These are phyloP conservation scores for Penelope pileata DNA, from an alignment of 2,113 vertebrate genomes.

Conservation along the genomic window DNA sequence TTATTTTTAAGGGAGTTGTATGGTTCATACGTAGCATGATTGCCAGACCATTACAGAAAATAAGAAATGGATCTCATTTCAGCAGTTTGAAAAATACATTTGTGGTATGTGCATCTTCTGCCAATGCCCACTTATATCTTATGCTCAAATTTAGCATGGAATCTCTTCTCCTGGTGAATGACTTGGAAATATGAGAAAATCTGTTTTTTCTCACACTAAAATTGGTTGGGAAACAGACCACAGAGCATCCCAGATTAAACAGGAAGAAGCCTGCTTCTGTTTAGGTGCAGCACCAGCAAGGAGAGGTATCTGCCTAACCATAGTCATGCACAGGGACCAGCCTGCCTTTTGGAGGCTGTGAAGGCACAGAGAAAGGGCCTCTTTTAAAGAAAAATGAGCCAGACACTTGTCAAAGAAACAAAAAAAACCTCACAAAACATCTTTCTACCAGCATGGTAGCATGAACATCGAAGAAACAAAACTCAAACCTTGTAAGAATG, in stretches of 20 bases:
- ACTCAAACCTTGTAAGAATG: neutral
- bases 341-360: neutral
- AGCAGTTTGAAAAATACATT: neutral
- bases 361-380: neutral
- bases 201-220: fast-evolving
- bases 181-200: neutral
- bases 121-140: neutral
- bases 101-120: neutral
- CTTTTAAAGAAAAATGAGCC: neutral
- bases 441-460: neutral
- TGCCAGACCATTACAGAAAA: neutral
- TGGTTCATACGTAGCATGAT: neutral
- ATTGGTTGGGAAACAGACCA: neutral
- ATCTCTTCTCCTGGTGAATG: neutral
- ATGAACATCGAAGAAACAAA: neutral
- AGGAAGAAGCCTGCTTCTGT: neutral
- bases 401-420: neutral
- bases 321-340: fast-evolving
- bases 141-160: neutral
- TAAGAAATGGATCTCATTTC: neutral
- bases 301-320: neutral
- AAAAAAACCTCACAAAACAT: neutral
- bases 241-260: neutral
- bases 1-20: neutral
- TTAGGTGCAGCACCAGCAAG: neutral